A percentile compares a stretch with the other conserved stretches of the same genome.
These are phyloP conservation scores for Tyrannus savana DNA, from an alignment of 2,113 vertebrate genomes.

Conservation along the genomic window DNA sequence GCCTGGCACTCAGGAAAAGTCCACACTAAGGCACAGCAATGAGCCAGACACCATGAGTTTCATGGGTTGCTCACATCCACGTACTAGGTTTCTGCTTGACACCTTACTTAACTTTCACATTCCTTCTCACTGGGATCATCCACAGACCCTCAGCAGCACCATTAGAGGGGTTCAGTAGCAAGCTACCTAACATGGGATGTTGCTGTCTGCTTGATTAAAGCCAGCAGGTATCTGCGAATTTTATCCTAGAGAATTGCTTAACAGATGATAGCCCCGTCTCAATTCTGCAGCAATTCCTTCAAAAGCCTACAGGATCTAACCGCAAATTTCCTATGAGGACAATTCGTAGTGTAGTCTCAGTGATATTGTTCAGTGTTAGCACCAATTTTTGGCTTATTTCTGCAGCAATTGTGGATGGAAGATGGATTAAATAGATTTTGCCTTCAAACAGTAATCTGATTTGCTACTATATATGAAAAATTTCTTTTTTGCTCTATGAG, in stretches of 20 bases:
- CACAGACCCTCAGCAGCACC: background rate
- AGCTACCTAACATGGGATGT: background rate
- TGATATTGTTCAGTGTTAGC: background rate
- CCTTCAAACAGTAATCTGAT: background rate
- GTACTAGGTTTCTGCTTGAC: background rate
- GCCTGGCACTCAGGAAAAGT: background rate
- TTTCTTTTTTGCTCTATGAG: background rate
- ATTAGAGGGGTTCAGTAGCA: background rate
- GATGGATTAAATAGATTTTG: background rate
- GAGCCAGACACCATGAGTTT: fast-evolving
- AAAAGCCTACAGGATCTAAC: background rate
- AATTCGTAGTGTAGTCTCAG: background rate
- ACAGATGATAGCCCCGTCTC: background rate
- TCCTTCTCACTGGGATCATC: background rate
- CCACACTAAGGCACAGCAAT: fast-evolving
- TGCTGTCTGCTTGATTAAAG: background rate
- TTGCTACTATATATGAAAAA: background rate
- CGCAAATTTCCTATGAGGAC: background rate
- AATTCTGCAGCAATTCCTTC: background rate
- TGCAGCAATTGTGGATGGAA: background rate
- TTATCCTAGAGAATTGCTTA: background rate
- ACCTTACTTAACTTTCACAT: background rate
- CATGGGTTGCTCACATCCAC: background rate
- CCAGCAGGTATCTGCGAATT: background rate
- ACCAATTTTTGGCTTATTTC: background rate